Conservation (phyloP, 2,797 vertebrate genomes). For the Monodelphis domestica region DNA sequence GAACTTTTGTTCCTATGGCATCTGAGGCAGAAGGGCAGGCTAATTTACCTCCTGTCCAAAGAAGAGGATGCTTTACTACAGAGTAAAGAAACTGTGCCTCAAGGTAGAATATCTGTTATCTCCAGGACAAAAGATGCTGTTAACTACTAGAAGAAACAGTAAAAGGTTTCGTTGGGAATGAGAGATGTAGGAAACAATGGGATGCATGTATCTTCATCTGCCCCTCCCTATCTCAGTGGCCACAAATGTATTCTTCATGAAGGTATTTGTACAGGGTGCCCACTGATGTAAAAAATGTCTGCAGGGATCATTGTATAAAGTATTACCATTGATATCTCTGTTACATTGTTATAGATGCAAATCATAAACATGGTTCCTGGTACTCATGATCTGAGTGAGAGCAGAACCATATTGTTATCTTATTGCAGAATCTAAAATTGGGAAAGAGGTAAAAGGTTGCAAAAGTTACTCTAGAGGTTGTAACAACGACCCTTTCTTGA, state of each 20-base stretch:
- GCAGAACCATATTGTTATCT: not conserved
- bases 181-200: not conserved
- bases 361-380: not conserved
- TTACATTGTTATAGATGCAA: not conserved
- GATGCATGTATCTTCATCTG: not conserved
- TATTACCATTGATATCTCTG: not conserved
- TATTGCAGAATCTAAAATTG: not conserved
- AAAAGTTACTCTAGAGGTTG: not conserved
- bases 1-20: not conserved
- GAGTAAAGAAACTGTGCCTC: not conserved
- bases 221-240: not conserved
- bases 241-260: not conserved
- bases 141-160: not conserved
- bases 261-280: not conserved
- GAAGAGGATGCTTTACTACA: not conserved
- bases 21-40: not conserved
- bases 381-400: not conserved
- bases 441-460: not conserved
- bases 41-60: too few relatives aligned
- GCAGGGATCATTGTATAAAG: not conserved
- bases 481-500: not conserved
- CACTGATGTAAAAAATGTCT: not conserved
- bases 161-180: not conserved
- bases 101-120: not conserved
- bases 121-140: not conserved